These are phyloP conservation scores for Parthenolecanium corni DNA, from an alignment of 2,888 invertebrate species.

Conservation along the genomic window DNA sequence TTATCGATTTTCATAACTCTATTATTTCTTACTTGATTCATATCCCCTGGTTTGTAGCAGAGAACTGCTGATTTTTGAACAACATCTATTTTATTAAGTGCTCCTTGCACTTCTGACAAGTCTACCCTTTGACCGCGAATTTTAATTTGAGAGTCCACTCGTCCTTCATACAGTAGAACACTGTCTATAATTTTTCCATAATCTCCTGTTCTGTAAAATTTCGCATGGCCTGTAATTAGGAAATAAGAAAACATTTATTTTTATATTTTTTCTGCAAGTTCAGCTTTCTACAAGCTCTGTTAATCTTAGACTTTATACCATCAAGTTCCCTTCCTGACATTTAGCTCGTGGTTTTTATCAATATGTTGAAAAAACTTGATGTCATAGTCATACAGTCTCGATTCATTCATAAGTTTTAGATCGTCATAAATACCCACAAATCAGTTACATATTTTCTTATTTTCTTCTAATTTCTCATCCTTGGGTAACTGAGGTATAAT, in stretches of 20 bases:
- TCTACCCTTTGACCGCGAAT: constrained; percentile 78
- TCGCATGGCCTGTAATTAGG: constrained; percentile 19
- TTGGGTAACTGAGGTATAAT: too few species aligned
- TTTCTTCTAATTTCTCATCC: too few species aligned
- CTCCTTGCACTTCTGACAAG: constrained; percentile 68
- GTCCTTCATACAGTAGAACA: constrained; percentile 60
- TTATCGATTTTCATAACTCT: too few species aligned
- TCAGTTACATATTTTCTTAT: too few species aligned
- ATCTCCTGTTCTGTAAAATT: constrained; percentile 71
- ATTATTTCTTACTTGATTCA: constrained; percentile 40
- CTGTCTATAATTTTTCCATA: constrained; percentile 61
- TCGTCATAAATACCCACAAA: too few species aligned
- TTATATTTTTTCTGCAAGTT: background rate
- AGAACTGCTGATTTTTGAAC: constrained; percentile 67
- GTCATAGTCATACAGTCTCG: too few species aligned
- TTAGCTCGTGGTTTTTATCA: too few species aligned
- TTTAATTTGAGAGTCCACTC: constrained; percentile 76
- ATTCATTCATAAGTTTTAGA: too few species aligned
- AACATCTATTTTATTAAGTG: constrained; percentile 47
- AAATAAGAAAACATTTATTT: background rate
- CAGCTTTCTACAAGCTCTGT: background rate
- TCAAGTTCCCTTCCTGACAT: too few species aligned
- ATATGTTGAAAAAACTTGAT: too few species aligned
- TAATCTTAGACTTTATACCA: too few species aligned
- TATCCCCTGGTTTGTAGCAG: constrained; percentile 61